A percentile compares a stretch with the other conserved stretches of the same genome.
Conservation (phyloP, 2,113 vertebrate genomes). For the Excalfactoria chinensis region DNA sequence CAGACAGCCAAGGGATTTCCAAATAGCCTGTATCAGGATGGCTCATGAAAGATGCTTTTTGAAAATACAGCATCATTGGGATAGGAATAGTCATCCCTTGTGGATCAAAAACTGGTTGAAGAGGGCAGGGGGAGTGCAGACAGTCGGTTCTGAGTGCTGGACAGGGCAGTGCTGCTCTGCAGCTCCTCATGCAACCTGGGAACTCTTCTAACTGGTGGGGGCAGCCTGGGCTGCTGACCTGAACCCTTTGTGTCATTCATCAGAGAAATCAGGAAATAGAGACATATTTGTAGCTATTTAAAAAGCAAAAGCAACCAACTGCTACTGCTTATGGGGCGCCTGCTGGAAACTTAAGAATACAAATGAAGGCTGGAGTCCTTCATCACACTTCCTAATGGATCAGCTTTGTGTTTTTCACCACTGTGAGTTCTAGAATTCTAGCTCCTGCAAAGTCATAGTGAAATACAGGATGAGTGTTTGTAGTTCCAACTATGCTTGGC, state of each 20-base stretch:
- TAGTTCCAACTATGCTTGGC: background rate
- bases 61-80: background rate
- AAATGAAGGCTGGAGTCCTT: background rate
- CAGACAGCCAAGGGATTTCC: background rate
- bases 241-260: background rate
- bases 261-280: background rate
- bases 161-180: background rate
- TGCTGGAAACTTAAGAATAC: background rate
- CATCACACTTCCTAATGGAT: background rate
- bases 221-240: background rate
- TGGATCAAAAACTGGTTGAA: background rate
- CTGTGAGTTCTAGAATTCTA: background rate
- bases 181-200: fast-evolving
- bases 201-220: background rate
- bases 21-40: background rate
- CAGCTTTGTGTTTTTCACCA: background rate
- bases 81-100: background rate
- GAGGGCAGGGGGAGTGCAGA: background rate
- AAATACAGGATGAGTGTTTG: background rate
- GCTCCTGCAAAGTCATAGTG: background rate
- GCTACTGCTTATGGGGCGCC: background rate
- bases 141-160: fast-evolving
- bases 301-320: background rate
- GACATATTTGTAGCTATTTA: background rate
- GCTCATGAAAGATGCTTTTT: background rate